Conservation (phyloP, 2,113 vertebrate genomes). For the Erinaceus europaeus region DNA sequence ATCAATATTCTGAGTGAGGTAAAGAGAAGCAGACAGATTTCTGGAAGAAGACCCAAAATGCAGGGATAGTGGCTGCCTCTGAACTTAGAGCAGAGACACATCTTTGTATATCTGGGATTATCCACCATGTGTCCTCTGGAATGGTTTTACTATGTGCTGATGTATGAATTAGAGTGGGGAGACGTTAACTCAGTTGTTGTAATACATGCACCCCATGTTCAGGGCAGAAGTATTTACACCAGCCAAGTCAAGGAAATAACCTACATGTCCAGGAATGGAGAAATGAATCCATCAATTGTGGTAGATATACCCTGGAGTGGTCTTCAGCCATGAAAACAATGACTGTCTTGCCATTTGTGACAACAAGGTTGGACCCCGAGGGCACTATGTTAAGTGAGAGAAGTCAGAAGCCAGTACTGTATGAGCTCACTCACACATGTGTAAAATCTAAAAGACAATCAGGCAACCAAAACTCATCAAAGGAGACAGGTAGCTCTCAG, state of each 20-base stretch:
- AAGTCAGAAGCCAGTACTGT: not conserved
- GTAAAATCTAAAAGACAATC: not conserved
- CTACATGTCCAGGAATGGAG: not conserved
- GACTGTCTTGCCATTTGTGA: not conserved
- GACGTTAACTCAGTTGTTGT: not conserved
- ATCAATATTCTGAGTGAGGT: not conserved
- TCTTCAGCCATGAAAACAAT: not conserved
- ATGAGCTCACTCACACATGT: not conserved
- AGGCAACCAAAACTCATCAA: no score
- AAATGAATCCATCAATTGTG: not conserved
- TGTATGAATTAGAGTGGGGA: not conserved
- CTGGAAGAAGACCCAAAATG: not conserved
- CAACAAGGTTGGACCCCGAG: not conserved
- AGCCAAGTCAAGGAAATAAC: not conserved
- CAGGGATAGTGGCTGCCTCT: not conserved
- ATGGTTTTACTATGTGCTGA: not conserved
- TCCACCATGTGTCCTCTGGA: rapidly evolving
- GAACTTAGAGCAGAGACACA: not conserved
- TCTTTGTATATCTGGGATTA: not conserved
- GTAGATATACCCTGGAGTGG: not conserved
- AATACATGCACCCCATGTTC: not conserved
- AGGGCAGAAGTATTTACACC: no score
- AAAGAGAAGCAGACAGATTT: not conserved
- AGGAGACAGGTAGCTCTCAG: no score
- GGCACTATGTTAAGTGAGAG: no score